Conservation (phyloP, 2,113 vertebrate genomes). For the Loxodonta africana region DNA sequence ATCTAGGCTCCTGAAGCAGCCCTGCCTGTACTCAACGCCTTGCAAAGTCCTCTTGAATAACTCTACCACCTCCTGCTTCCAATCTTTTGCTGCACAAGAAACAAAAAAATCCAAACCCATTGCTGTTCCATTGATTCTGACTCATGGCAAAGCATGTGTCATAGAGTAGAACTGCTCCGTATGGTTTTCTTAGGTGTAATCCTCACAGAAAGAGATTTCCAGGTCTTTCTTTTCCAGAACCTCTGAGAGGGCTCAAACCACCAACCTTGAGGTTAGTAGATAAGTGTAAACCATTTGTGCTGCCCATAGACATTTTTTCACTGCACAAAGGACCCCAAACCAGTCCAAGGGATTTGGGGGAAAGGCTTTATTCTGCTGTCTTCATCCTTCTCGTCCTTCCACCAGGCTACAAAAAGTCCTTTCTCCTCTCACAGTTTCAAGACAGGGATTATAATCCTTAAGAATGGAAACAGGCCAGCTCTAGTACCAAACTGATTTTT, state of each 20-base stretch:
- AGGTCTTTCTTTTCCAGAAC: no score
- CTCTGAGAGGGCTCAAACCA: no score
- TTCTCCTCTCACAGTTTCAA: not conserved
- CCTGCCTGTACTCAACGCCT: not conserved
- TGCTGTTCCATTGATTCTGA: no score
- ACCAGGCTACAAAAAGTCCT: not conserved
- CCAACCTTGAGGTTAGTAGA: no score
- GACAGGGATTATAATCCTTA: not conserved
- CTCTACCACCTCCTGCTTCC: not conserved
- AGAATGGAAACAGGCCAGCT: not conserved
- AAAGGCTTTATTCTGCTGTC: not conserved
- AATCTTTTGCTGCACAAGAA: no score
- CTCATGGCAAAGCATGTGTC: no score
- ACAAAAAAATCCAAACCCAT: no score
- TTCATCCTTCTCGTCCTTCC: not conserved
- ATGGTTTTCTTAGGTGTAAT: no score
- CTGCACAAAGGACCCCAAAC: not conserved
- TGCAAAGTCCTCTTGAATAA: not conserved
- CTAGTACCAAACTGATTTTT: not conserved
- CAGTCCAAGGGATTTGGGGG: not conserved
- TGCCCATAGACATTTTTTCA: no score
- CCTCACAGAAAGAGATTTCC: no score
- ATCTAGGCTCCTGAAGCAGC: not conserved
- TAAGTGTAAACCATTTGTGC: no score
- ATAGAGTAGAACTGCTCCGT: no score